A percentile compares a stretch with the other conserved stretches of the same genome.
phyloP scores from a whole-genome alignment of 2,113 vertebrate species.

The Aix galericulata region DNA sequence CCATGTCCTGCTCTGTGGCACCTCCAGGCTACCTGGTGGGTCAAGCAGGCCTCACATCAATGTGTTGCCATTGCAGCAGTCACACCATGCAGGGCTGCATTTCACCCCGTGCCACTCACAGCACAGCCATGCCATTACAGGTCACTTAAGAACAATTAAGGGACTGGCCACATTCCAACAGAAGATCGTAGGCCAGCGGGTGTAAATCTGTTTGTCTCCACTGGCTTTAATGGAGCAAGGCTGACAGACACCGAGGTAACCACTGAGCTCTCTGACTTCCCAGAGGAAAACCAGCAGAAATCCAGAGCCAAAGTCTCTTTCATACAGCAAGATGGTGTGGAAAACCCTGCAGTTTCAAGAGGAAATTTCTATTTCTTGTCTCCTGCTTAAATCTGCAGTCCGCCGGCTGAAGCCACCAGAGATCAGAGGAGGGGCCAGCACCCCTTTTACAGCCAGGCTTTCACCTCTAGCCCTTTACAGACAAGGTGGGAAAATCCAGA shows the following conservation, averaged over 20 bases:
- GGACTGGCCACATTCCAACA: not conserved
- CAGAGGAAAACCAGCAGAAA: not conserved
- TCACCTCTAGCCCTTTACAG: not conserved
- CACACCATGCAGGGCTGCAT: not conserved
- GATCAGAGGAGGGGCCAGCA: not conserved
- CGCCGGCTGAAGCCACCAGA: not conserved
- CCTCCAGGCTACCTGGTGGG: not conserved
- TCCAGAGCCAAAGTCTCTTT: not conserved
- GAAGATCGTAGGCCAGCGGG: not conserved
- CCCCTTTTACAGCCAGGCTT: not conserved
- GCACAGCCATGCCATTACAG: not conserved
- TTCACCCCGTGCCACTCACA: not conserved
- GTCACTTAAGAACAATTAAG: not conserved
- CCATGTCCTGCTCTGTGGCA: not conserved
- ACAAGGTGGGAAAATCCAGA: not conserved
- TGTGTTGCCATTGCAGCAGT: not conserved
- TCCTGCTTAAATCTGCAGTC: not conserved
- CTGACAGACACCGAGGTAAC: not conserved
- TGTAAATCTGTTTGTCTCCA: not conserved
- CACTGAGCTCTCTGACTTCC: not conserved
- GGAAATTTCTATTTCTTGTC: not conserved
- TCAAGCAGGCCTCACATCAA: accelerated
- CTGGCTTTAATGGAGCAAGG: not conserved
- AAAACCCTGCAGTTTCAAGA: not conserved
- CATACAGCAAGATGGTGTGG: not conserved